Evolutionary conservation across 2,113 vertebrate genomes (phyloP).

Genomic region (Brachirus orientalis): DNA sequence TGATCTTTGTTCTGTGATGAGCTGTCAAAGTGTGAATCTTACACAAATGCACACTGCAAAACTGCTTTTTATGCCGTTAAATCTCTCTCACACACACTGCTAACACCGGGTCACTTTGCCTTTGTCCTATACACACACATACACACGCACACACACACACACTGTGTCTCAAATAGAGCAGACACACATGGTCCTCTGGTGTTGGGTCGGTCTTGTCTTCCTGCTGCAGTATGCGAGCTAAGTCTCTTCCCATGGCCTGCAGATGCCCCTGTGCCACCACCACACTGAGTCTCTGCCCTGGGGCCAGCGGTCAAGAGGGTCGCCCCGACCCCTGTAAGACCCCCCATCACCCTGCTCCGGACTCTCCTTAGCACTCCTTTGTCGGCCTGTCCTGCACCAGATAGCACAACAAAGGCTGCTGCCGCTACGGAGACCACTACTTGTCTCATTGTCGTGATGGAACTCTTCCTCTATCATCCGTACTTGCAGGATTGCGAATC

Average conservation of each 20-base stretch:
- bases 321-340: conserved; percentile 82
- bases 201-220: conserved; percentile 72
- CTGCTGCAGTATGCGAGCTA: conserved; percentile 64
- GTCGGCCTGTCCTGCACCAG: conserved; percentile 79
- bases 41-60: conserved; percentile 74
- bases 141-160: conserved; percentile 61
- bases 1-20: conserved; percentile 74
- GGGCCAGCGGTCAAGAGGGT: conserved; percentile 90
- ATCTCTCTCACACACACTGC: conserved; percentile 70
- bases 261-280: conserved; percentile 87
- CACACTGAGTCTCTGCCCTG: conserved; percentile 87
- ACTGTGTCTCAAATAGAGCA: conserved; percentile 53
- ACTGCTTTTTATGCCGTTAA: conserved; percentile 76
- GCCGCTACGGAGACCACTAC: conserved; percentile 70
- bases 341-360: conserved; percentile 80
- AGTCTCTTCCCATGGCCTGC: conserved; percentile 87
- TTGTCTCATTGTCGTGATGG: conserved; percentile 49
- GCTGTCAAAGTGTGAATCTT: conserved; percentile 82
- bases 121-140: conserved; percentile 70
- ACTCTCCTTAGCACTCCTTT: conserved; percentile 87
- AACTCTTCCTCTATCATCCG: conserved; percentile 37
- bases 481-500: background rate
- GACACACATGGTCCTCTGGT: conserved; percentile 59
- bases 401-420: conserved; percentile 76
- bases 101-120: conserved; percentile 63